phyloP scores from a whole-genome alignment of 2,888 invertebrate genomes.

The Synanthedon myopaeformis region DNA sequence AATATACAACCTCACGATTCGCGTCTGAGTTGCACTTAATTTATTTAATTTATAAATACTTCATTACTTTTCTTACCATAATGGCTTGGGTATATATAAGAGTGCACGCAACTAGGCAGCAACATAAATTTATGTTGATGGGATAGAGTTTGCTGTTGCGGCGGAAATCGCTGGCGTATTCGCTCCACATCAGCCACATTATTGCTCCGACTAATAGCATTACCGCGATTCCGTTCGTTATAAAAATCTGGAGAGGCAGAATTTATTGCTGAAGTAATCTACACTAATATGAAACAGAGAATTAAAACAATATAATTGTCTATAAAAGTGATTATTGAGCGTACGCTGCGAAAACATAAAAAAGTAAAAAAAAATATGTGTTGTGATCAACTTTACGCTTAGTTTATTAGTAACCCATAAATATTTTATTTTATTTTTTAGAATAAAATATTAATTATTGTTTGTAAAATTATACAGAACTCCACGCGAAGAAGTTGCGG shows the following conservation, averaged over 20 bases:
- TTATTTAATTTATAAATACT: too few species aligned
- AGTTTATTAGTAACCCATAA: too few species aligned
- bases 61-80: slow-evolving; percentile 54
- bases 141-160: slow-evolving; percentile 66
- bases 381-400: too few species aligned
- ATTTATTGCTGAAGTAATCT: too few species aligned
- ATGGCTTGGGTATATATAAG: slow-evolving; percentile 75
- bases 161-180: slow-evolving; percentile 47
- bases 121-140: slow-evolving; percentile 71
- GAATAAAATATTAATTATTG: neutral
- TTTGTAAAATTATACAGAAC: neutral
- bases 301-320: too few species aligned
- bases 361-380: too few species aligned
- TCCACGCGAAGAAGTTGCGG: too few species aligned
- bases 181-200: slow-evolving; percentile 52
- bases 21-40: too few species aligned
- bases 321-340: too few species aligned
- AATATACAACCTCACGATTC: neutral
- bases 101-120: slow-evolving; percentile 72
- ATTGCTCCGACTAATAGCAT: slow-evolving; percentile 37
- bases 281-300: too few species aligned
- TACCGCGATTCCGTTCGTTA: slow-evolving; percentile 44
- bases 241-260: slow-evolving; percentile 36
- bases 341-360: too few species aligned
- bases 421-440: too few species aligned